Conservation (phyloP, 2,888 invertebrate genomes). For the Hermodice carunculata region DNA sequence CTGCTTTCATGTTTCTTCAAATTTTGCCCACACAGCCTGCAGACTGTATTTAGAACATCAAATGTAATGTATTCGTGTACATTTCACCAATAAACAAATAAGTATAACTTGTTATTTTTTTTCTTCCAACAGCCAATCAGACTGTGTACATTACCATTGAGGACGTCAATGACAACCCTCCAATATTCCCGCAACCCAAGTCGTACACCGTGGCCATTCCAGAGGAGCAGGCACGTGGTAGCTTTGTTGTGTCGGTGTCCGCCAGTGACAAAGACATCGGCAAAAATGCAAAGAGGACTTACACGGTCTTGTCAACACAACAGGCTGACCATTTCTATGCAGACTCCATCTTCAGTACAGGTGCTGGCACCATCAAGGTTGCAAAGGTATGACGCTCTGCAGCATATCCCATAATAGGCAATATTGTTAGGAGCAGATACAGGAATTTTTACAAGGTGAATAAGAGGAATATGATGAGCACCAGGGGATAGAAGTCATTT, state of each 20-base stretch:
- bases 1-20: too few species aligned
- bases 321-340: slow-evolving; percentile 35
- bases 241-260: slow-evolving; percentile 22
- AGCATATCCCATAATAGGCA: too few species aligned
- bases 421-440: too few species aligned
- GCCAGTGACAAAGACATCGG: slow-evolving; percentile 36
- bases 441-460: too few species aligned
- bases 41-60: too few species aligned
- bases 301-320: too few species aligned
- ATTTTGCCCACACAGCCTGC: too few species aligned
- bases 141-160: slow-evolving; percentile 20
- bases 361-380: slow-evolving; percentile 36
- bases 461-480: too few species aligned
- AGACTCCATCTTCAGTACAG: slow-evolving; percentile 31
- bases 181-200: slow-evolving; percentile 19
- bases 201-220: slow-evolving; percentile 8
- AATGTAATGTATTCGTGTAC: too few species aligned
- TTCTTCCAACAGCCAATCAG: neutral
- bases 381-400: slow-evolving; percentile 30
- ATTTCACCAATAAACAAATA: slow-evolving; percentile 1
- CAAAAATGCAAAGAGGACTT: slow-evolving; percentile 30
- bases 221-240: slow-evolving; percentile 33
- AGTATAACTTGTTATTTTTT: neutral
- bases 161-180: slow-evolving; percentile 52
- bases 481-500: too few species aligned